Evolutionary conservation across 2,113 vertebrate genomes (phyloP).

Genomic region (Caloenas nicobarica): DNA sequence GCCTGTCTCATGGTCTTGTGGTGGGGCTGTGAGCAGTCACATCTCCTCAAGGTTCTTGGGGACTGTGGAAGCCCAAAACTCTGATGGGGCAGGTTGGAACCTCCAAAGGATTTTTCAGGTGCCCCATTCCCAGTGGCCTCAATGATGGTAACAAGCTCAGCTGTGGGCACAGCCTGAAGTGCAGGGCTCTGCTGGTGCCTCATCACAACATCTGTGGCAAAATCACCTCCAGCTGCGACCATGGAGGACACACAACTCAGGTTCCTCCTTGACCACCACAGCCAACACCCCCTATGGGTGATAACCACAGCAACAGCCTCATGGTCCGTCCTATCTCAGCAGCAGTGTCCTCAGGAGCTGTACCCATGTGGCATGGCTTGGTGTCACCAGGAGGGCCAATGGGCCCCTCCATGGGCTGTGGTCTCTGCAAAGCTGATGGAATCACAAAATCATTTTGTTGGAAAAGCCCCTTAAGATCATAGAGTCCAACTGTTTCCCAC

Average conservation of each 20-base stretch:
- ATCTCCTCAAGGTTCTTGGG: background rate
- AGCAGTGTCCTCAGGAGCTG: background rate
- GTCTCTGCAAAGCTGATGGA: background rate
- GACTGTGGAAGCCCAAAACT: fast-evolving
- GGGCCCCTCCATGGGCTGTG: background rate
- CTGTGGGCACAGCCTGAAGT: background rate
- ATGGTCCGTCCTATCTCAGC: fast-evolving
- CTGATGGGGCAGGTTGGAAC: background rate
- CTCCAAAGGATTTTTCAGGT: background rate
- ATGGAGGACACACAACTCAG: fast-evolving
- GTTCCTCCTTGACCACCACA: background rate
- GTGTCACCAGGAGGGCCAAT: background rate
- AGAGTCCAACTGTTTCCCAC: no score
- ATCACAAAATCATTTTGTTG: no score
- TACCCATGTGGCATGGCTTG: background rate
- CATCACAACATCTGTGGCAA: fast-evolving
- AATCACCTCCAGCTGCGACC: fast-evolving
- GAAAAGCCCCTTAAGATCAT: no score
- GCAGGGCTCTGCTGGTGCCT: background rate
- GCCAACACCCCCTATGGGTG: background rate
- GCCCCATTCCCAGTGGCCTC: background rate
- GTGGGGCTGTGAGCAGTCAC: background rate
- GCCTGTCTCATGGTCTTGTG: no score
- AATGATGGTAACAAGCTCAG: background rate
- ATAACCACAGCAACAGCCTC: no score